These are phyloP conservation scores for Ryuthela nishihirai DNA, from an alignment of 2,888 invertebrate species.

Conservation along the genomic window DNA sequence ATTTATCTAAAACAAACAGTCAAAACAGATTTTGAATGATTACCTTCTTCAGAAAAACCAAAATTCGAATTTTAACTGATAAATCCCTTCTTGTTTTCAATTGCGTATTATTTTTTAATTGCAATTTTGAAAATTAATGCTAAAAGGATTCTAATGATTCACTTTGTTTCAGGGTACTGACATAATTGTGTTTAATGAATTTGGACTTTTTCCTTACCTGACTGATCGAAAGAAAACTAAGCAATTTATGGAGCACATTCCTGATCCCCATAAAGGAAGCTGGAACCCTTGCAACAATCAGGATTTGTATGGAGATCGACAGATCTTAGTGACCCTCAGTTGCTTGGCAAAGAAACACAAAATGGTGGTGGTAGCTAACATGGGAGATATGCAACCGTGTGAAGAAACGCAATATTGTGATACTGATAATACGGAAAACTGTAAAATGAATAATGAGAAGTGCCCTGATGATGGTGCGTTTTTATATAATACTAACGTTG, in stretches of 20 bases:
- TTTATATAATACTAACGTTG: slow-evolving; percentile 72
- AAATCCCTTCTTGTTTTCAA: no score
- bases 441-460: not conserved
- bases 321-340: slow-evolving; percentile 48
- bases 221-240: not conserved
- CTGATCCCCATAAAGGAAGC: slow-evolving; percentile 11
- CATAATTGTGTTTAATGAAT: slow-evolving; percentile 75
- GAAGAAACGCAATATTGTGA: slow-evolving; percentile 39
- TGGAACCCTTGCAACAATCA: slow-evolving; percentile 28
- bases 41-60: no score
- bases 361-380: slow-evolving; percentile 68
- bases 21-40: no score
- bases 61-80: no score
- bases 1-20: no score
- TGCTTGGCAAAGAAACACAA: slow-evolving; percentile 58
- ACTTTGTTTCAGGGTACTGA: slow-evolving; percentile 59
- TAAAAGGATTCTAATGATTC: no score
- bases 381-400: slow-evolving; percentile 63
- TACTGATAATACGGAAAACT: not conserved
- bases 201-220: slow-evolving; percentile 46
- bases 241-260: slow-evolving; percentile 20
- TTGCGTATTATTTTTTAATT: no score
- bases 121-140: no score
- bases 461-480: slow-evolving; percentile 43
- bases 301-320: slow-evolving; percentile 3